Base-by-base conservation (phyloP, 2,113 vertebrate species). In the Macroglossus sobrinus region DNA sequence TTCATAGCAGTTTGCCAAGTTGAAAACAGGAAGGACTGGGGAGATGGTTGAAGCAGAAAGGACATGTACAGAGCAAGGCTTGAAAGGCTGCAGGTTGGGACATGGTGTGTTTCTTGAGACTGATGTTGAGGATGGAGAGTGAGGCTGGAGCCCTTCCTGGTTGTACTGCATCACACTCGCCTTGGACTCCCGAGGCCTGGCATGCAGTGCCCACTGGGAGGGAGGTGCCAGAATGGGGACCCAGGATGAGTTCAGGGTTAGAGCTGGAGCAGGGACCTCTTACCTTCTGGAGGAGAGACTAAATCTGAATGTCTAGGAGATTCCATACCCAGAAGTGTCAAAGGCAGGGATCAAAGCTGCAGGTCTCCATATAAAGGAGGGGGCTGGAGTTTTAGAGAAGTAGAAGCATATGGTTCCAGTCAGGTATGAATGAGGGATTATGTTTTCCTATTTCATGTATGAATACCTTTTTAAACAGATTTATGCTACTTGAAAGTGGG, bases 161-260 rank as follows among this genome's bases (percentile, higher is more conserved):
- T 35, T 53, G 28, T 8, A 19, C 38, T 35, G 16, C 2, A 1
- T 38, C 18, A 9, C 22, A 5, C 4, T 88, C 4, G 4, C 64
- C 57, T 50, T 81, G 43, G 55, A 11, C 55, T 57, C 57, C 11
- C 40, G 0, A 19, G 57, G 24, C 30, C 12, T 79, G 76, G 26
- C n/a, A 12, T 4, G 0, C 2, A 3, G 28, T 40, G 35, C 22
- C 45, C 21, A 2, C 15, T 30, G 7, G 35, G 59, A 7, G 22
- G 38, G 53, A 55, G 57, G 72, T 19, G 18, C 50, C 33, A 18
- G n/a, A 13, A 45, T 24, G 16, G 24, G 6, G 38, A 11, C 21
- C 26, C 28, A 38, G 55, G 35, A 26, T 9, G 22, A 50, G 5
- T 43, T 57, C 19, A 33, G 0, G 16, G 35, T 0, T 4, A 50